Evolutionary conservation across 1,140 invertebrate genomes (phyloP), one percentile per base, ranked within the genome.

Genomic region (Apocrypta bakeri): DNA sequence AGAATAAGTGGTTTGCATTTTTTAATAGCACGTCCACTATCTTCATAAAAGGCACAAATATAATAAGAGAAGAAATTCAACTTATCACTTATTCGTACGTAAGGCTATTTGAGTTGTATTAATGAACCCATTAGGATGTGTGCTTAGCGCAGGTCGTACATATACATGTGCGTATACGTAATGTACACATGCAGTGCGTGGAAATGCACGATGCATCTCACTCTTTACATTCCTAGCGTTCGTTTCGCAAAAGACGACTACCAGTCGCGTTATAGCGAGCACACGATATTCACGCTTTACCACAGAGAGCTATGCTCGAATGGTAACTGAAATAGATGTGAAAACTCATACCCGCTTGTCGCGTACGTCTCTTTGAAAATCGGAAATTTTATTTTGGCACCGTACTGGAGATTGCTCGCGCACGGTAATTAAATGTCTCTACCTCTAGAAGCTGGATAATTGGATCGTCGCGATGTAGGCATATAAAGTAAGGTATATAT

Each of bases 201-300:
- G 25, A 29, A 25, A 66, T 25, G 7, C 63, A 14, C 14, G 9
- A 25, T 25, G 63, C 61, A 24, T 29, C 63, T 66, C 63, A 66
- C 63, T n/a, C n/a, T 66, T 66, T 66, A 25, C 63, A 66, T 66
- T 66, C 63, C 63, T 21, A 9, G 63, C 24, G 25, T 9, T 25
- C 27, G 33, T 37, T n/a, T 27, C 63, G 14, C 25, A 1, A 66
- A 12, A 66, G 12, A 17, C 9, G 27, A 27, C 63, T 66, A 25
- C 63, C 63, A 66, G 63, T 66, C 63, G 63, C 27, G 27, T 66
- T 66, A n/a, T n/a, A 66, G n/a, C 63, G 27, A 66, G 27, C 25
- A 66, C 24, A 66, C 27, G 63, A 66, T 27, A 66, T 66, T 66
- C 27, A 25, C 63, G 33, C 33, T 2, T 4, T 37, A 9, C 33